These are phyloP conservation scores for Megastigmus dorsalis DNA, from an alignment of 2,888 invertebrate species.

Conservation along the genomic window DNA sequence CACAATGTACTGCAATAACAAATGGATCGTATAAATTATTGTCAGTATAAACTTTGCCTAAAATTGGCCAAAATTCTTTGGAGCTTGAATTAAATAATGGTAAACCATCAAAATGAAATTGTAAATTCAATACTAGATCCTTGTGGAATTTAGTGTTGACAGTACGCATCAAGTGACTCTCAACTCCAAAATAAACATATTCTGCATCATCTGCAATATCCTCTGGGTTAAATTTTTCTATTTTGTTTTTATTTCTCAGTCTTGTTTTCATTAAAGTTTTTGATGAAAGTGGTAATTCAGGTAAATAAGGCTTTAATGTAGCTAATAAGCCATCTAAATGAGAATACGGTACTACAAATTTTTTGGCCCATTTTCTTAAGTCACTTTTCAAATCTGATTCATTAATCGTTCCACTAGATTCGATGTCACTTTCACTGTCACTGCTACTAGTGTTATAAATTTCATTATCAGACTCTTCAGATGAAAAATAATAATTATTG, in stretches of 20 bases:
- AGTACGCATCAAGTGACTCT: not conserved
- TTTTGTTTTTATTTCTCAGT: not conserved
- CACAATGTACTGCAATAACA: not conserved
- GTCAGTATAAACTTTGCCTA: constrained; percentile 48
- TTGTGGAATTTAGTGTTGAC: constrained; percentile 36
- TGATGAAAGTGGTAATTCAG: not conserved
- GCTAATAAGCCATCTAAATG: not conserved
- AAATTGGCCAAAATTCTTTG: constrained; percentile 54
- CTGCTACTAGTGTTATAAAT: no score
- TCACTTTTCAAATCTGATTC: no score
- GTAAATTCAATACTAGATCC: not conserved
- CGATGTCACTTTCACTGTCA: no score
- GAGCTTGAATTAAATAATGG: constrained; percentile 49
- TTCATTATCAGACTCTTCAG: no score
- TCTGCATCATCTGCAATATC: not conserved
- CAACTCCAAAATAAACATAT: not conserved
- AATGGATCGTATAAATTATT: constrained; percentile 55
- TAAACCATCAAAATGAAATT: constrained; percentile 54
- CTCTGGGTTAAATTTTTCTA: not conserved
- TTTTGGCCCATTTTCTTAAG: no score
- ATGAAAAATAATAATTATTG: no score
- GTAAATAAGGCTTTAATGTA: not conserved
- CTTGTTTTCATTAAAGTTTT: not conserved
- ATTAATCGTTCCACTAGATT: no score
- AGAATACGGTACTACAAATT: no score